Evolutionary conservation across 2,888 invertebrate species (phyloP), one percentile per base, ranked within the genome.

Genomic region (Pandemis cinnamomeana): DNA sequence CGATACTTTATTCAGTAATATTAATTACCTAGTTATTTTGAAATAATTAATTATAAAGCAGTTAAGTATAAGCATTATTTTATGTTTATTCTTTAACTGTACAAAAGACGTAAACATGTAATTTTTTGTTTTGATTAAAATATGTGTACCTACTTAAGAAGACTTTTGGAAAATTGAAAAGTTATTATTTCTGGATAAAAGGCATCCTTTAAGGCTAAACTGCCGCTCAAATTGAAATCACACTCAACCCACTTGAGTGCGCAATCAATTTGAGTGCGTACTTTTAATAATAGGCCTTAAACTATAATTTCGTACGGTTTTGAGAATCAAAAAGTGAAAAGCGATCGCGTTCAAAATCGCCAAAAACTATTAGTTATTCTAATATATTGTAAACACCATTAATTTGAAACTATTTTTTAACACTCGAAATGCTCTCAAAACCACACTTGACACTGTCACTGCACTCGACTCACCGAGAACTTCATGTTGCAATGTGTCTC

Each of bases 401-500:
- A 63, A 42, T 63, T 27, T 27, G 20, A 20, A 20, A 55, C 55
- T 55, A 15, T 10, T 11, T 58, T 58, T 58, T 27, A 27, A 27
- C 6, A 11, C 5, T 27, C 15, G 6, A n/a, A 20, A 55, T 58
- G 58, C 2, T 76, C 77, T 77, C 77, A 77, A 48, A 67, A 64
- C 62, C 51, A 64, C 80, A 80, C 80, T 77, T 74, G 75, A 77
- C 83, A 83, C 83, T 82, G 73, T 80, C 81, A 82, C 81, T 77
- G 60, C 75, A 77, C 75, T 77, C 77, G 78, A 93, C 94, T 94
- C 89, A 94, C 94, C 94, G 90, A 89, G 83, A 88, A 86, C 93
- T 94, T 94, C 94, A 94, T 93, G 92, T 91, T 92, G 93, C 89
- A 89, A 82, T 81, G 86, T 81, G 91, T 92, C 92, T 91, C 88